Evolutionary conservation across 2,113 vertebrate species (phyloP), one percentile per base, ranked within the genome.

Genomic region (Cheilinus undulatus): DNA sequence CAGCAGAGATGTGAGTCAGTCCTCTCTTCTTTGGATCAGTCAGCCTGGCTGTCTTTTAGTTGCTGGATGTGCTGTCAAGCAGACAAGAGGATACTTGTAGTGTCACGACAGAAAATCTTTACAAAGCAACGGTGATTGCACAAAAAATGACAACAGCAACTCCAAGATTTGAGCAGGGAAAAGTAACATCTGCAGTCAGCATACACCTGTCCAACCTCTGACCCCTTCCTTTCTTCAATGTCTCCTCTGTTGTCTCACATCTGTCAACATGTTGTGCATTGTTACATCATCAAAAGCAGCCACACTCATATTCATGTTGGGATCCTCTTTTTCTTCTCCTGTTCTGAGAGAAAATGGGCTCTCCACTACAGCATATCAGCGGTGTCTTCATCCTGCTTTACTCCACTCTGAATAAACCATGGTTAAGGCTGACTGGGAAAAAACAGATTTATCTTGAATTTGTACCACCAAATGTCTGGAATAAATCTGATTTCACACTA

Each of bases 401-500:
- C 42, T 80, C 58, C 34, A 72, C 59, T 75, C 46, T 80, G 58
- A 80, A 59, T 67, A 26, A 26, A 70, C 48, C 54, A 51, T 64
- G 52, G 42, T 73, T 64, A 65, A 64, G 68, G 76, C 82, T 89
- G 84, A 89, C 76, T 83, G 65, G 52, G 13, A 71, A 58, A 34
- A 11, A 65, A 38, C 84, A 70, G 79, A 80, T 86, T 88, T 86
- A 85, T 88, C 68, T 15, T 76, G 57, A 73, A 69, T 9, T 23
- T 86, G 76, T 85, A 79, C 62, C 82, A 86, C 1, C 73, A 53
- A 73, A 57, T 2, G 38, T 30, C 60, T 79, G 46, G 4, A 90
- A 89, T 89, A 92, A 92, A 90, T 84, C 84, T 86, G 80, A 78
- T 60, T 65, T 84, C 43, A 76, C 54, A 59, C 7, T 74, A 6